These are phyloP conservation scores for Drosophila formosana DNA, from an alignment of 2,888 invertebrate genomes.

Conservation along the genomic window DNA sequence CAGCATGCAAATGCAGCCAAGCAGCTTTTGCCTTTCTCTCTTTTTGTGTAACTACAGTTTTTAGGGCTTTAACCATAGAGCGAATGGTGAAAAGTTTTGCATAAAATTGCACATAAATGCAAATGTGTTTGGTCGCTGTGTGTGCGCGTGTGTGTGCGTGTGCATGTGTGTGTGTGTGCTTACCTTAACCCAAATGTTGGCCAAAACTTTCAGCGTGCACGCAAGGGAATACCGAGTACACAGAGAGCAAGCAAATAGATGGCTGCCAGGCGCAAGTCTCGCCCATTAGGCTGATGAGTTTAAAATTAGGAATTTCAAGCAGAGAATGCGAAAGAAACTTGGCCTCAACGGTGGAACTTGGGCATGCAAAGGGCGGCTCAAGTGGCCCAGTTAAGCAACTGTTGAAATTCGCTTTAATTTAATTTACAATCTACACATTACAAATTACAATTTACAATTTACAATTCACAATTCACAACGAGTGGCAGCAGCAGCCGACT, in stretches of 20 bases:
- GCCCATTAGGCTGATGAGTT: conserved; percentile 67
- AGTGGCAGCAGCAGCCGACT: conserved; percentile 67
- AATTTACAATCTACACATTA: conserved; percentile 73
- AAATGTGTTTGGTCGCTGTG: conserved; percentile 17
- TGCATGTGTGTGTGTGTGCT: conserved; percentile 18
- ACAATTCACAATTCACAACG: conserved; percentile 70
- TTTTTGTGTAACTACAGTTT: conserved; percentile 28
- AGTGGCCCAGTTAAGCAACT: conserved; percentile 44
- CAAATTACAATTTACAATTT: conserved; percentile 66
- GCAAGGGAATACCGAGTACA: conserved; percentile 50
- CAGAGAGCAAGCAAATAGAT: conserved; percentile 9
- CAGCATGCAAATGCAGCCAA: conserved; percentile 45
- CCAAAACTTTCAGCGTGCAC: conserved; percentile 64
- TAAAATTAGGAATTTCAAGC: conserved; percentile 51
- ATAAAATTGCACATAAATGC: conserved; percentile 49
- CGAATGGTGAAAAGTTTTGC: conserved; percentile 36
- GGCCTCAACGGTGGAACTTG: conserved; percentile 5
- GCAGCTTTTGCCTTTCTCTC: not conserved
- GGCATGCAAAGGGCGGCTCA: conserved; percentile 36
- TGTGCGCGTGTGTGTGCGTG: not conserved
- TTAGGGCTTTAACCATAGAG: conserved; percentile 4
- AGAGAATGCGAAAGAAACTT: conserved; percentile 29
- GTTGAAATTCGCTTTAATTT: conserved; percentile 67
- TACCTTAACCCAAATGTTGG: conserved; percentile 51
- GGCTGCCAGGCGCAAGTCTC: conserved; percentile 27